These are phyloP conservation scores for Melanotaenia nigrans DNA, from an alignment of 2,797 vertebrate genomes.

Conservation along the genomic window DNA sequence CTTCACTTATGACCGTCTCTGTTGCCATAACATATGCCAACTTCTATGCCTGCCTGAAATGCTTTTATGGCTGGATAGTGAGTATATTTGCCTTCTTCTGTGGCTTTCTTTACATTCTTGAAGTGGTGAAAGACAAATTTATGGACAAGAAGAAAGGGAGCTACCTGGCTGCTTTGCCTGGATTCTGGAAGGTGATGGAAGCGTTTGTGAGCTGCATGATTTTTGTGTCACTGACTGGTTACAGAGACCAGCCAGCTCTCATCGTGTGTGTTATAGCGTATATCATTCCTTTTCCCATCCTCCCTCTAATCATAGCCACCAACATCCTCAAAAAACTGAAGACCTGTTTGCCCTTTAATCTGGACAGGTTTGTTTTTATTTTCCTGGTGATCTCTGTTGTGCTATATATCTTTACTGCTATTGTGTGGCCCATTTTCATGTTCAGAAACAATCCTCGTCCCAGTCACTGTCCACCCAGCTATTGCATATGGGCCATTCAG, in stretches of 20 bases:
- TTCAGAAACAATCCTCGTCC: conserved; percentile 69
- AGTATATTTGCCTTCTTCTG: conserved; percentile 77
- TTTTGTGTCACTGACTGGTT: conserved; percentile 80
- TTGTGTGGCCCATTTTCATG: conserved; percentile 84
- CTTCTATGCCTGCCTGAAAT: conserved; percentile 70
- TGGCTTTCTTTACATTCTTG: conserved; percentile 75
- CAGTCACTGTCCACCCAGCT: conserved; percentile 29
- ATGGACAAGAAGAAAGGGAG: conserved; percentile 70
- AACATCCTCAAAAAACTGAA: conserved; percentile 84
- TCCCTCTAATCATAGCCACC: conserved; percentile 81
- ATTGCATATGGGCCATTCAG: conserved; percentile 76
- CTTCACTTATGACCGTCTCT: conserved; percentile 82
- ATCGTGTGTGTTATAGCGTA: conserved; percentile 84
- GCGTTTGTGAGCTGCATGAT: conserved; percentile 87
- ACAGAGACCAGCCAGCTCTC: conserved; percentile 40
- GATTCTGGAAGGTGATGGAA: conserved; percentile 87
- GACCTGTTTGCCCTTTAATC: conserved; percentile 73
- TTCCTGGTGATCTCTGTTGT: conserved; percentile 81
- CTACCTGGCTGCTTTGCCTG: conserved; percentile 84
- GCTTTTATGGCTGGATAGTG: conserved; percentile 73
- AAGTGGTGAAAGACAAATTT: conserved; percentile 80
- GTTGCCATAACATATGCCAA: conserved; percentile 81
- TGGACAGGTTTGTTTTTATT: conserved; percentile 81
- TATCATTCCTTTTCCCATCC: conserved; percentile 84
- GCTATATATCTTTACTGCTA: conserved; percentile 80